phyloP scores from a whole-genome alignment of 2,113 vertebrate species.

The Tragelaphus scriptus region DNA sequence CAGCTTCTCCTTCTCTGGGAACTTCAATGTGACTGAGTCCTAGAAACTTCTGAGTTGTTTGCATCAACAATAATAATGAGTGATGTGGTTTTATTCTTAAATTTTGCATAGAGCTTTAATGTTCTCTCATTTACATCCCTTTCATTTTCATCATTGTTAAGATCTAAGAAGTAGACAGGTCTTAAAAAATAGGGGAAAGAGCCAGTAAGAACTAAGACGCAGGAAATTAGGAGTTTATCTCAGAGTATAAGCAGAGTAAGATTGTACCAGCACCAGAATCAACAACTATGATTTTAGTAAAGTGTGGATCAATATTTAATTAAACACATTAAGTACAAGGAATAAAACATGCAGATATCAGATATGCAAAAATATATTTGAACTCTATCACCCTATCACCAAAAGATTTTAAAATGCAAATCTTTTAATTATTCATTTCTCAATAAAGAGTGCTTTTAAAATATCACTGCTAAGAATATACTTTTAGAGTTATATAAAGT shows the following conservation, averaged over 20 bases:
- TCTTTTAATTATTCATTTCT: slow-evolving; percentile 20
- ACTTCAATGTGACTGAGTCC: neutral
- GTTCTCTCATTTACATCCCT: neutral
- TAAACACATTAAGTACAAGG: neutral
- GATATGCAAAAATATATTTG: slow-evolving; percentile 36
- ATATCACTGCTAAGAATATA: neutral
- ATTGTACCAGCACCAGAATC: neutral
- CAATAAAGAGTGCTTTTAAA: neutral
- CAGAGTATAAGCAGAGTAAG: neutral
- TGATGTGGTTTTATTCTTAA: neutral
- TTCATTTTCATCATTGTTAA: neutral
- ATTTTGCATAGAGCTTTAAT: neutral
- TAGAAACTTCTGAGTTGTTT: neutral
- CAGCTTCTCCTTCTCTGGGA: too few species aligned
- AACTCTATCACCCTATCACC: neutral
- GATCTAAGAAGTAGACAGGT: neutral
- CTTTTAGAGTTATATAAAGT: neutral
- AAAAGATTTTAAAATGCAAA: slow-evolving; percentile 22
- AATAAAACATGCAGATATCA: neutral
- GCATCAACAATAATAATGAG: neutral
- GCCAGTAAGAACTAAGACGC: neutral
- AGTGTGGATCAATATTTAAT: slow-evolving; percentile 46
- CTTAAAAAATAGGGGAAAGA: neutral
- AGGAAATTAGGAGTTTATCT: slow-evolving; percentile 10
- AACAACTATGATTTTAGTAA: neutral